A percentile compares a stretch with the other conserved stretches of the same genome.
phyloP scores from a whole-genome alignment of 1,140 invertebrate genomes.

The Camponotus floridanus region DNA sequence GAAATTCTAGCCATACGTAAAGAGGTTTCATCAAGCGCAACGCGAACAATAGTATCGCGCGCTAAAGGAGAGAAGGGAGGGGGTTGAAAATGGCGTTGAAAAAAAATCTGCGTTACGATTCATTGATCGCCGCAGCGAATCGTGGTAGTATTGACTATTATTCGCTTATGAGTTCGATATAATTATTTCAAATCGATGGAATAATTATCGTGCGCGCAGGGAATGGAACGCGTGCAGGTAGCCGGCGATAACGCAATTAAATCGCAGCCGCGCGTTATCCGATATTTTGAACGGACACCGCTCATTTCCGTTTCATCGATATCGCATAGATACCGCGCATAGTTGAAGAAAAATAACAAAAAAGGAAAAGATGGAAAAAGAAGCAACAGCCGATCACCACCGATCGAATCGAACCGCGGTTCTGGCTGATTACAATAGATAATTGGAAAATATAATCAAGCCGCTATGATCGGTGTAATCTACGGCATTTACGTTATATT shows the following conservation, averaged over 20 bases:
- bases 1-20: constrained; percentile 59
- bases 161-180: constrained; percentile 60
- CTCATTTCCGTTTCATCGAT: constrained; percentile 52
- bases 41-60: constrained; percentile 5
- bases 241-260: constrained; percentile 73
- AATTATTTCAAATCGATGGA: constrained; percentile 76
- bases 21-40: background rate
- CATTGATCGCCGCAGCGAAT: constrained; percentile 41
- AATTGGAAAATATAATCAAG: constrained; percentile 62
- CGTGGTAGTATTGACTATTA: constrained; percentile 52
- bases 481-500: constrained; percentile 50
- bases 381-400: background rate
- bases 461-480: constrained; percentile 25
- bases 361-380: too few species aligned
- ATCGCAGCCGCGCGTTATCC: constrained; percentile 65
- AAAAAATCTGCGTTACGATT: constrained; percentile 63
- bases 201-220: constrained; percentile 66
- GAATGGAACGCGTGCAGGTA: constrained; percentile 40
- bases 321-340: constrained; percentile 45
- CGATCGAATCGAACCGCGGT: constrained; percentile 15
- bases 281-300: constrained; percentile 63
- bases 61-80: too few species aligned
- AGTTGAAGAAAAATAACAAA: constrained; percentile 35
- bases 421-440: constrained; percentile 52
- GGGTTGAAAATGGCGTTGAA: background rate